Evolutionary conservation across 2,797 vertebrate genomes (phyloP).

Genomic region (Distichodus sexfasciatus): DNA sequence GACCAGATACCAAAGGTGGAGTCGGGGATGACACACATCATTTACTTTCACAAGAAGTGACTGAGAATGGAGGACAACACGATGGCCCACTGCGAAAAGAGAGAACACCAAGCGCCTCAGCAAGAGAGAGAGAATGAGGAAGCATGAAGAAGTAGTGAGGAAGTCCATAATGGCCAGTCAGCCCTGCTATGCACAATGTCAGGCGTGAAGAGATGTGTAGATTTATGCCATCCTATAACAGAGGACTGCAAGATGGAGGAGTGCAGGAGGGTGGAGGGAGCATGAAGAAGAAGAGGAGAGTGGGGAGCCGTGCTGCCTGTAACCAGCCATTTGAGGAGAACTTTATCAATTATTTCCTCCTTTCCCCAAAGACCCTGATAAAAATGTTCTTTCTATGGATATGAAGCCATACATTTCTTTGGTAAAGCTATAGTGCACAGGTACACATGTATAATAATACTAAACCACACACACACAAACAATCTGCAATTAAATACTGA

Average conservation of each 20-base stretch:
- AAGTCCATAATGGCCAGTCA: slow-evolving; percentile 16
- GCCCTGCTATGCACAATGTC: slow-evolving; percentile 43
- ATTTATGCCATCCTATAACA: slow-evolving; percentile 28
- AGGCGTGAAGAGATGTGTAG: slow-evolving; percentile 26
- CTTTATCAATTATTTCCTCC: slow-evolving; percentile 55
- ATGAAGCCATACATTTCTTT: slow-evolving; percentile 98
- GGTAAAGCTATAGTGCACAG: slow-evolving; percentile 66
- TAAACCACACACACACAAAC: slow-evolving; percentile 37
- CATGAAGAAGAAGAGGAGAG: slow-evolving; percentile 43
- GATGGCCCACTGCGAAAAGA: slow-evolving; percentile 54
- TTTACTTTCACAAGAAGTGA: slow-evolving; percentile 99
- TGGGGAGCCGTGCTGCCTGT: slow-evolving; percentile 45
- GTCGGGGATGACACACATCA: slow-evolving; percentile 93
- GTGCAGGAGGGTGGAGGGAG: too few relatives aligned
- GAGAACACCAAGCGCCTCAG: slow-evolving; percentile 33
- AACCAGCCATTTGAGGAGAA: slow-evolving; percentile 57
- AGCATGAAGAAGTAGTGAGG: not conserved
- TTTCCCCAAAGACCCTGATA: slow-evolving; percentile 69
- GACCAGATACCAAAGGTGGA: slow-evolving; percentile 99
- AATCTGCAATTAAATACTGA: slow-evolving; percentile 62
- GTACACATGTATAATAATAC: slow-evolving; percentile 43
- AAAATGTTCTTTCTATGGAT: slow-evolving; percentile 82
- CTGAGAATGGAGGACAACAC: slow-evolving; percentile 52
- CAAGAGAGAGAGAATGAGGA: not conserved
- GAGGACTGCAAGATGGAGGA: too few relatives aligned